Evolutionary conservation across 1,140 invertebrate species (phyloP).

Genomic region (Papilio xuthus): DNA sequence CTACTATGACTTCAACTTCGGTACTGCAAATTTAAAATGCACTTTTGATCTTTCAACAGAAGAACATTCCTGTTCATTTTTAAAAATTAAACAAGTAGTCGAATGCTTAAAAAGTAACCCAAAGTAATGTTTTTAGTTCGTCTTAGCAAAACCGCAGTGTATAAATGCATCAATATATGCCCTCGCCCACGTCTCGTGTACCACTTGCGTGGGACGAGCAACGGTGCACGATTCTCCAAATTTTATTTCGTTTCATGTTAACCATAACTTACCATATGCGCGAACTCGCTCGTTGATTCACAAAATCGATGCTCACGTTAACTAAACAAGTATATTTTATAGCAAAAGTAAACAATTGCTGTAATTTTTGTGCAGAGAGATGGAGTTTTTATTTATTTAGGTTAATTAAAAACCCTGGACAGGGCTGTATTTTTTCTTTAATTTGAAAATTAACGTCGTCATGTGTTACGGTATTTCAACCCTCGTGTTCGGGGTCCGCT

Average conservation of each 20-base stretch:
- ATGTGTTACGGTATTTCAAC: conserved; percentile 66
- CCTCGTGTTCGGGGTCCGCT: conserved; percentile 54
- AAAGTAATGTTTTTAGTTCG: conserved; percentile 39
- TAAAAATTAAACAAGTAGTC: neutral
- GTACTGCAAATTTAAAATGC: too few species aligned
- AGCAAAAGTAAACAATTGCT: conserved; percentile 4
- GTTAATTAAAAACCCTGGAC: conserved; percentile 56
- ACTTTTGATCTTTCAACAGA: neutral
- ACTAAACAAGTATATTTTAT: conserved; percentile 17
- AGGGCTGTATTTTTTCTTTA: conserved; percentile 64
- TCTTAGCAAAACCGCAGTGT: conserved; percentile 48
- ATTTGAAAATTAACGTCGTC: conserved; percentile 70
- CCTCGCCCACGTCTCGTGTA: conserved; percentile 52
- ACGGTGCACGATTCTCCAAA: conserved; percentile 55
- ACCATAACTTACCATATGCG: conserved; percentile 49
- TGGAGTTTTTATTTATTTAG: conserved; percentile 53
- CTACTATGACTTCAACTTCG: neutral
- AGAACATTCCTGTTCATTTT: neutral
- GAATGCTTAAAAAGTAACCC: neutral
- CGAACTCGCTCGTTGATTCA: conserved; percentile 43
- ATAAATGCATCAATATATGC: conserved; percentile 60
- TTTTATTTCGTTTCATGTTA: conserved; percentile 54
- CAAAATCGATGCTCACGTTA: conserved; percentile 13
- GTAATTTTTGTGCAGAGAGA: conserved; percentile 44
- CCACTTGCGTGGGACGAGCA: conserved; percentile 53